These are phyloP conservation scores for Tachystola acroxantha DNA, from an alignment of 2,888 invertebrate species.

Conservation along the genomic window DNA sequence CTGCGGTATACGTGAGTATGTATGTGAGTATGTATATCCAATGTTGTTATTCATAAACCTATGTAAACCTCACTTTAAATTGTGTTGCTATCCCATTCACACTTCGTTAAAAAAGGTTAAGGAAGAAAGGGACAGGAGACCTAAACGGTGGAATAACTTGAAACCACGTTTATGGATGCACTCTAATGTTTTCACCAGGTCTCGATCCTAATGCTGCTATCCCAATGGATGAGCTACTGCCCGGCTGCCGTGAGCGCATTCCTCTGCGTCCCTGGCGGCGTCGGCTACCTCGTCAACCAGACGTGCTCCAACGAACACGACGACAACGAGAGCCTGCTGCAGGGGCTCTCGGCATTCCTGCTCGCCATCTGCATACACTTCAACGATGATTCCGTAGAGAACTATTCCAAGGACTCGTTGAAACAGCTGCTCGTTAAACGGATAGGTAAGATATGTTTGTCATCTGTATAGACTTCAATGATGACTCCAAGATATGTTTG, in stretches of 20 bases:
- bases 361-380: conserved; percentile 95
- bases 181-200: too few species aligned
- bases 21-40: too few species aligned
- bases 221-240: conserved; percentile 93
- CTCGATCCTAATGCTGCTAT: conserved; percentile 93
- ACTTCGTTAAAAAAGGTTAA: too few species aligned
- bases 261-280: conserved; percentile 86
- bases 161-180: too few species aligned
- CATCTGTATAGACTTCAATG: too few species aligned
- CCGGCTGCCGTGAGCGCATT: conserved; percentile 90
- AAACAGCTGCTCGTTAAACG: conserved; percentile 88
- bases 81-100: too few species aligned
- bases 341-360: conserved; percentile 92
- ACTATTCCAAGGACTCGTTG: conserved; percentile 83
- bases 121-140: too few species aligned
- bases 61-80: too few species aligned
- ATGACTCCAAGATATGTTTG: too few species aligned
- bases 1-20: too few species aligned
- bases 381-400: conserved; percentile 88
- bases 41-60: too few species aligned
- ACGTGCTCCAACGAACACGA: conserved; percentile 91
- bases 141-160: too few species aligned
- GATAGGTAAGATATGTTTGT: conserved; percentile 91
- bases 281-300: conserved; percentile 91
- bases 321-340: conserved; percentile 90